Evolutionary conservation across 1,140 invertebrate genomes (phyloP).

Genomic region (Papilio xuthus): DNA sequence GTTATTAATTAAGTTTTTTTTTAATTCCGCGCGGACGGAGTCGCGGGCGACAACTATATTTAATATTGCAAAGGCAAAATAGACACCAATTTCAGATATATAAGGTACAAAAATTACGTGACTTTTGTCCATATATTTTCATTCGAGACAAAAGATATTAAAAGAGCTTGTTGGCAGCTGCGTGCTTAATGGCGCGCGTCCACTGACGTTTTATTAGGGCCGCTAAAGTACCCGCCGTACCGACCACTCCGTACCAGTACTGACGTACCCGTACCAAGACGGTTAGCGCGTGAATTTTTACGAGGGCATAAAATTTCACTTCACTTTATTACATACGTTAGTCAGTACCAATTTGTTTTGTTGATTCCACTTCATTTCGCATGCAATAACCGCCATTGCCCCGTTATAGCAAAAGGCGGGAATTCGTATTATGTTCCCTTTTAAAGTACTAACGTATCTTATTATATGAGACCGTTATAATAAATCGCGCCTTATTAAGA

Average conservation of each 20-base stretch:
- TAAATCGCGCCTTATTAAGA: not conserved
- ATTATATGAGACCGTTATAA: not conserved
- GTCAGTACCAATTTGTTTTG: constrained; percentile 52
- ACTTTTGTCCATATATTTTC: constrained; percentile 27
- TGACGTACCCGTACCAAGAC: constrained; percentile 37
- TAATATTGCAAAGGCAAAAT: no score
- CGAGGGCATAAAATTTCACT: constrained; percentile 67
- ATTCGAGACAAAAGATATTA: constrained; percentile 33
- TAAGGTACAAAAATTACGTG: constrained; percentile 4
- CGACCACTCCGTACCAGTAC: constrained; percentile 30
- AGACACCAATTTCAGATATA: not conserved
- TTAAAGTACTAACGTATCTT: not conserved
- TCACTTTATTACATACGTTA: constrained; percentile 48
- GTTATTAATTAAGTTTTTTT: no score
- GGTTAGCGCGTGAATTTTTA: constrained; percentile 61
- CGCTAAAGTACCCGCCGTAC: constrained; percentile 31
- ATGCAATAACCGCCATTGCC: constrained; percentile 48
- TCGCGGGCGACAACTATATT: no score
- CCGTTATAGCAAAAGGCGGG: constrained; percentile 41
- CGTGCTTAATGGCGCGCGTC: constrained; percentile 34
- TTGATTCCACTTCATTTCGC: constrained; percentile 51
- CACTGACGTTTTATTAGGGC: constrained; percentile 32
- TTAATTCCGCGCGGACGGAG: no score
- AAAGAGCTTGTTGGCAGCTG: constrained; percentile 33
- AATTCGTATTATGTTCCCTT: constrained; percentile 42